Conservation (phyloP, 2,888 invertebrate species). For the Lucinisca nassula region DNA sequence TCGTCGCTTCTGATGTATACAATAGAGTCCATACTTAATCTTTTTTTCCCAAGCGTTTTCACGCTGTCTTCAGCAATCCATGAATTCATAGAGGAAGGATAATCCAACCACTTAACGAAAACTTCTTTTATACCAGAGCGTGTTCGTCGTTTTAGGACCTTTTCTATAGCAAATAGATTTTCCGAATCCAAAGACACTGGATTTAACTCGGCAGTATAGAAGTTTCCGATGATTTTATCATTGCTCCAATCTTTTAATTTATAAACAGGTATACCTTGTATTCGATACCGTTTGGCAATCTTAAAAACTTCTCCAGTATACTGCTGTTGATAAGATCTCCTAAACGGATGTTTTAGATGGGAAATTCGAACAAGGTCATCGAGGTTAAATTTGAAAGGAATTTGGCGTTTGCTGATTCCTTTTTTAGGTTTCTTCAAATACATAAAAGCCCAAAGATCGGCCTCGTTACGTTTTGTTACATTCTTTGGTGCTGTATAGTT, state of each 20-base stretch:
- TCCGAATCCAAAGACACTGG: conserved; percentile 6
- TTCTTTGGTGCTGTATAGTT: conserved; percentile 29
- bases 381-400: conserved; percentile 8
- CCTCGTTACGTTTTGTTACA: conserved; percentile 17
- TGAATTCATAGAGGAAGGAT: not conserved
- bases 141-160: not conserved
- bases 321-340: conserved; percentile 19
- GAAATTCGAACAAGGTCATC: conserved; percentile 16
- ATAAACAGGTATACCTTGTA: not conserved
- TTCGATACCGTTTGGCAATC: not conserved
- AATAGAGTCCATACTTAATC: not conserved
- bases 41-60: not conserved
- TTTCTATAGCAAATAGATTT: not conserved
- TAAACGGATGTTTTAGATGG: conserved; percentile 15
- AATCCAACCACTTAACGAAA: not conserved
- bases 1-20: conserved; percentile 8
- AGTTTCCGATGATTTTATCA: conserved; percentile 4
- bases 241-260: not conserved
- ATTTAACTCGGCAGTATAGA: conserved; percentile 20
- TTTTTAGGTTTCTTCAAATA: not conserved
- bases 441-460: conserved; percentile 17
- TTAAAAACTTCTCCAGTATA: conserved; percentile 18
- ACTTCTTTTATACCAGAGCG: not conserved
- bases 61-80: not conserved
- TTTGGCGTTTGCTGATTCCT: not conserved